Conservation (phyloP, 2,888 invertebrate species). For the Cetonia aurata region DNA sequence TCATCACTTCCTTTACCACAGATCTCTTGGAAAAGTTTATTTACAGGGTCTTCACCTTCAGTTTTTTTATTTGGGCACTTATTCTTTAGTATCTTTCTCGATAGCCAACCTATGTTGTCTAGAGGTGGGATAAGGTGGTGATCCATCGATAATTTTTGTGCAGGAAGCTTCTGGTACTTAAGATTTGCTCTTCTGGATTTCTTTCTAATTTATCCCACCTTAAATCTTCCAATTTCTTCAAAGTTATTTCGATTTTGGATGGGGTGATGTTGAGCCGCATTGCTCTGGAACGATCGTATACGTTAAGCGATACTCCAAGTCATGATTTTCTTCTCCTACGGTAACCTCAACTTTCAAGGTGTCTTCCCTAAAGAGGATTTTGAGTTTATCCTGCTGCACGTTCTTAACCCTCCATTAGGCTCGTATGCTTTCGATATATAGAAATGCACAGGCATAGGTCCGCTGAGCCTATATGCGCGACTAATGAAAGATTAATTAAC, state of each 20-base stretch:
- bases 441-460: too few species aligned
- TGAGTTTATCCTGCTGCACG: constrained; percentile 77
- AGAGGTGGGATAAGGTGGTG: constrained; percentile 73
- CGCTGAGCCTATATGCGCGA: too few species aligned
- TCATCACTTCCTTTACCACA: constrained; percentile 94
- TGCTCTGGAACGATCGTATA: constrained; percentile 78
- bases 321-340: constrained; percentile 74
- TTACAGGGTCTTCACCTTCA: constrained; percentile 91
- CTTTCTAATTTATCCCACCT: constrained; percentile 86
- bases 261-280: constrained; percentile 76
- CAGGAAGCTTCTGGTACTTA: constrained; percentile 69
- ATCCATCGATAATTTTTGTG: constrained; percentile 65
- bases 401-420: too few species aligned
- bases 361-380: constrained; percentile 70
- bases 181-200: constrained; percentile 66
- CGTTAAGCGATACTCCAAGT: constrained; percentile 77
- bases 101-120: constrained; percentile 90
- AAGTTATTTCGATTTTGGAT: constrained; percentile 89
- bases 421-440: too few species aligned
- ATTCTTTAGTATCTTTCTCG: constrained; percentile 83
- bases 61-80: constrained; percentile 83
- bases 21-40: constrained; percentile 92
- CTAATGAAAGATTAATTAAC: constrained; percentile 81
- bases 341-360: constrained; percentile 67
- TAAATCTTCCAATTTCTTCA: constrained; percentile 83